Percentiles rank a stretch among this genome's conserved stretches.
phyloP scores from a whole-genome alignment of 1,140 invertebrate species.

The Uloborus diversus region DNA sequence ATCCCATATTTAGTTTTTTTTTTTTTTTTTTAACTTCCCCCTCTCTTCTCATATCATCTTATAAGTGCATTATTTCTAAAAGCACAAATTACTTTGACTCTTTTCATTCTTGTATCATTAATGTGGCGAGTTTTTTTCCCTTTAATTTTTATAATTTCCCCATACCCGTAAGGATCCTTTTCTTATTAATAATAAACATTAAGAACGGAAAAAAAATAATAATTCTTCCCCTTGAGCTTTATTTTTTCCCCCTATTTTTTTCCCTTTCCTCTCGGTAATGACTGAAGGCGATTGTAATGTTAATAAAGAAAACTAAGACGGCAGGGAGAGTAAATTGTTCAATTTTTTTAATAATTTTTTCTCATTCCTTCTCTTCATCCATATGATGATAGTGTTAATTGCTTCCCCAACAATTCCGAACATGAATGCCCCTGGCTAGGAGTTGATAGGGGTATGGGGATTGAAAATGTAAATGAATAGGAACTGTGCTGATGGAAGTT shows the following conservation, averaged over 20 bases:
- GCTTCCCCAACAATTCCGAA: constrained; percentile 44
- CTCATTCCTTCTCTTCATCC: not conserved
- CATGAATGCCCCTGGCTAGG: constrained; percentile 20
- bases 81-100: constrained; percentile 53
- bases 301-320: constrained; percentile 44
- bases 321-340: not conserved
- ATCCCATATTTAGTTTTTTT: not conserved
- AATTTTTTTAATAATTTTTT: not conserved
- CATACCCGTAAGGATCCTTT: constrained; percentile 35
- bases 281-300: constrained; percentile 52
- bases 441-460: not conserved
- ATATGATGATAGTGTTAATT: constrained; percentile 53
- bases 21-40: not conserved
- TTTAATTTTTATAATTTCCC: constrained; percentile 41
- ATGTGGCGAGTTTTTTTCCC: constrained; percentile 11
- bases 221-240: not conserved
- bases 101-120: constrained; percentile 49
- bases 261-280: constrained; percentile 16
- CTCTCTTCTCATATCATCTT: not conserved
- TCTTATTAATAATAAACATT: constrained; percentile 55
- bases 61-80: constrained; percentile 50
- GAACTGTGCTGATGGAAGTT: constrained; percentile 12
- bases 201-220: constrained; percentile 20
- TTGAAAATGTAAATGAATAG: constrained; percentile 44
- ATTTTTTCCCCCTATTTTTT: not conserved